These are phyloP conservation scores for Scaptodrosophila latifasciaeformis DNA, from an alignment of 2,888 invertebrate species.

Conservation along the genomic window DNA sequence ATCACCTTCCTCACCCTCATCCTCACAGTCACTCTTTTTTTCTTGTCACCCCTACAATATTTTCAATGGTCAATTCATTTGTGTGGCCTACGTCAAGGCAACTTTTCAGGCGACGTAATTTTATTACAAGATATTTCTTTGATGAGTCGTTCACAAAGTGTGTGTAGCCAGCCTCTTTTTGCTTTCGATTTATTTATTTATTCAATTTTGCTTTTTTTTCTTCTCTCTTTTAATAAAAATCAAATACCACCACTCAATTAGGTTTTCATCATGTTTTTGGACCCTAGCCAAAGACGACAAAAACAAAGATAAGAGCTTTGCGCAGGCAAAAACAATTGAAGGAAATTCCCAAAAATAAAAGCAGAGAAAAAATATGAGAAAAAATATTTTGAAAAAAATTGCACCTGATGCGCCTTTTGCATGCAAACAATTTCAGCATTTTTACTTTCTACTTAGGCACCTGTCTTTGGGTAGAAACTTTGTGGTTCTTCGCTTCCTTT, in stretches of 20 bases:
- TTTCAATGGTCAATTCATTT: constrained; percentile 1
- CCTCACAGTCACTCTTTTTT: neutral
- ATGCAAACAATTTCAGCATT: too few relatives aligned
- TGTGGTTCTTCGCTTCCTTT: too few relatives aligned
- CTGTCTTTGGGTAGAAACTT: too few relatives aligned
- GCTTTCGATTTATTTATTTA: neutral
- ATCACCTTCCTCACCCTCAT: neutral
- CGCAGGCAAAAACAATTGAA: constrained; percentile 20
- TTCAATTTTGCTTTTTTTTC: too few relatives aligned
- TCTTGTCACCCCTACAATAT: constrained; percentile 9
- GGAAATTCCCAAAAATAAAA: constrained; percentile 49
- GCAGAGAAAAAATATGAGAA: too few relatives aligned
- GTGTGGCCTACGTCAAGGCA: constrained; percentile 41
- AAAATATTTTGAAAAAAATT: too few relatives aligned
- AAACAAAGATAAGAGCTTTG: constrained; percentile 9
- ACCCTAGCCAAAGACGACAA: constrained; percentile 18
- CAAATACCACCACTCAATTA: constrained; percentile 58
- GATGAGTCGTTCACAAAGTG: constrained; percentile 35
- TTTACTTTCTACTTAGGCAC: too few relatives aligned
- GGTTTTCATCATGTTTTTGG: constrained; percentile 52
- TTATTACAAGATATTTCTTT: constrained; percentile 57
- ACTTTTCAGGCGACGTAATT: constrained; percentile 34
- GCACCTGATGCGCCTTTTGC: too few relatives aligned
- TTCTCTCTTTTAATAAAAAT: too few relatives aligned
- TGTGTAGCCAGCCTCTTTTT: neutral